Percentiles rank a stretch among this genome's conserved stretches.
phyloP scores from a whole-genome alignment of 2,113 vertebrate genomes.

The Tyto alba region DNA sequence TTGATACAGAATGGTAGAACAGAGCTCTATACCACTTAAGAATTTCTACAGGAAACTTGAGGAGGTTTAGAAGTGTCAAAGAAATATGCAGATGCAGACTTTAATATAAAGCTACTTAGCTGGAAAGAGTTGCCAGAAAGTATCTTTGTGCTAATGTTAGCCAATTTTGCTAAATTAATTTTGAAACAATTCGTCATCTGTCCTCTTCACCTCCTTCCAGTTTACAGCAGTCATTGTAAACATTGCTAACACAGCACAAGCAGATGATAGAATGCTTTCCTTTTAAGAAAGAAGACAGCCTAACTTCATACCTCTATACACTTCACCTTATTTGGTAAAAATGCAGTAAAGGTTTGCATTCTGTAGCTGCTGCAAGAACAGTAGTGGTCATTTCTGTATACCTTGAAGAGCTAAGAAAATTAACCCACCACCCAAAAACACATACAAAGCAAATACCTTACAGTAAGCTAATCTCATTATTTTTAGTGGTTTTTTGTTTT shows the following conservation, averaged over 20 bases:
- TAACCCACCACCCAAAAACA: neutral
- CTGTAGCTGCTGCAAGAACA: neutral
- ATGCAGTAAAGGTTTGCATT: neutral
- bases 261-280: constrained; percentile 35
- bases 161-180: constrained; percentile 1
- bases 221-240: constrained; percentile 28
- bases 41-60: neutral
- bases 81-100: neutral
- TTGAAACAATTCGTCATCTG: neutral
- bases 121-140: neutral
- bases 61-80: neutral
- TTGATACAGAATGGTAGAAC: neutral
- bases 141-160: neutral
- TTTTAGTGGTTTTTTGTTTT: neutral
- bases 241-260: neutral
- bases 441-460: neutral
- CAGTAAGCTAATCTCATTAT: neutral
- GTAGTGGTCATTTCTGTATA: neutral
- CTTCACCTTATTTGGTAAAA: constrained; percentile 61
- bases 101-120: neutral
- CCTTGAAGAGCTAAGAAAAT: neutral
- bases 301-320: constrained; percentile 28
- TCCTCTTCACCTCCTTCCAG: neutral
- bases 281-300: neutral
- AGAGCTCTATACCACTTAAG: neutral